phyloP scores from a whole-genome alignment of 2,888 invertebrate species.

The Spodoptera littoralis region DNA sequence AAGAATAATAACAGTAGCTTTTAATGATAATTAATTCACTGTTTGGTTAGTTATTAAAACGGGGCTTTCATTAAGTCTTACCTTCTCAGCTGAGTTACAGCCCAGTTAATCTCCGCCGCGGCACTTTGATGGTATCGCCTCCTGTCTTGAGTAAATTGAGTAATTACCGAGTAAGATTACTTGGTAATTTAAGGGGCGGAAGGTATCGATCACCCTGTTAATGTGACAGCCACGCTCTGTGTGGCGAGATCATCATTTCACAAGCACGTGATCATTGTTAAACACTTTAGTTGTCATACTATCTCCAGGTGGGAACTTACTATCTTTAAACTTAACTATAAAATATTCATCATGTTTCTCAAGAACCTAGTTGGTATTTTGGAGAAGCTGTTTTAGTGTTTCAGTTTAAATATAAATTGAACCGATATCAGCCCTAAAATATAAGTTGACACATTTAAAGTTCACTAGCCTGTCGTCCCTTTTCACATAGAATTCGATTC shows the following conservation, averaged over 20 bases:
- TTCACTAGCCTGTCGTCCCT: slow-evolving; percentile 31
- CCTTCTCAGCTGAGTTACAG: slow-evolving; percentile 60
- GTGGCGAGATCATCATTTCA: slow-evolving; percentile 42
- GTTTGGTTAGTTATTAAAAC: slow-evolving; percentile 46
- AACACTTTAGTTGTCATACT: not conserved
- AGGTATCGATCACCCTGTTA: slow-evolving; percentile 77
- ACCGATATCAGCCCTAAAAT: slow-evolving; percentile 18
- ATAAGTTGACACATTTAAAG: slow-evolving; percentile 21
- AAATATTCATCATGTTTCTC: too few species aligned
- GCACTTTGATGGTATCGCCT: slow-evolving; percentile 75
- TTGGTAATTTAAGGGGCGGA: slow-evolving; percentile 75
- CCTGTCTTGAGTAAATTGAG: slow-evolving; percentile 82
- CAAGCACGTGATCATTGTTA: slow-evolving; percentile 19
- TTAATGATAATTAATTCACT: slow-evolving; percentile 39
- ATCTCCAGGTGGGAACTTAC: slow-evolving; percentile 10
- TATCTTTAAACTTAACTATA: not conserved
- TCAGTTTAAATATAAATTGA: not conserved
- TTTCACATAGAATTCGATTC: slow-evolving; percentile 18
- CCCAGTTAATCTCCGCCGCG: slow-evolving; percentile 68
- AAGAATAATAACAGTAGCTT: slow-evolving; percentile 12
- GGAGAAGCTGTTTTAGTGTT: too few species aligned
- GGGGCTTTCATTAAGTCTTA: slow-evolving; percentile 63
- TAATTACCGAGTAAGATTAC: slow-evolving; percentile 84
- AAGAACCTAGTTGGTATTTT: too few species aligned
- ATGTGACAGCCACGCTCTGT: slow-evolving; percentile 45